These are phyloP conservation scores for Pseudococcus viburni DNA, from an alignment of 2,888 invertebrate species.

Conservation along the genomic window DNA sequence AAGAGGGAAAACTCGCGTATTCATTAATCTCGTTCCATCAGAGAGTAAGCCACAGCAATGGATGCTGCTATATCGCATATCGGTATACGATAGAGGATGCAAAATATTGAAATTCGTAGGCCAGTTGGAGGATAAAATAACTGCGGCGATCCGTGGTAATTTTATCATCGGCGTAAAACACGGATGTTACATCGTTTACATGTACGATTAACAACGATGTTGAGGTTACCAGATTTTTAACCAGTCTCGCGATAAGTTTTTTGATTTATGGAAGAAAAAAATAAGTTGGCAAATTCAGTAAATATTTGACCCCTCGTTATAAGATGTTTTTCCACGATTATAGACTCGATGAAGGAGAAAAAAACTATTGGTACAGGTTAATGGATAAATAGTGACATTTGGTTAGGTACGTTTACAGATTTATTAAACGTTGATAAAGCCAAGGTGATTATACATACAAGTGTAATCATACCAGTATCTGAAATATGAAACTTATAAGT, in stretches of 20 bases:
- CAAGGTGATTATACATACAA: constrained; percentile 33
- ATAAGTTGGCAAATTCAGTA: constrained; percentile 20
- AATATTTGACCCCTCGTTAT: constrained; percentile 25
- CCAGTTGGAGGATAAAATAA: neutral
- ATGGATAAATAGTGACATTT: constrained; percentile 20
- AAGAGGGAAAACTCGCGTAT: neutral
- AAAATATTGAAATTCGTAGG: constrained; percentile 6
- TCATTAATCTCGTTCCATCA: constrained; percentile 43
- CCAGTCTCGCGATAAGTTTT: constrained; percentile 20
- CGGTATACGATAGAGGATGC: neutral
- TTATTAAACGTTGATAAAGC: constrained; percentile 23
- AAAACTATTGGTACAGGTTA: neutral
- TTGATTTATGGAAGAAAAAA: constrained; percentile 27
- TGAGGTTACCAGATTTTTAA: constrained; percentile 23
- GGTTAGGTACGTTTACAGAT: constrained; percentile 20
- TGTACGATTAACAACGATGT: constrained; percentile 3
- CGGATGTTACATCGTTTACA: constrained; percentile 41
- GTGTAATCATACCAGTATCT: constrained; percentile 8
- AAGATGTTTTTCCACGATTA: constrained; percentile 13
- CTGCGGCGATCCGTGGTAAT: neutral
- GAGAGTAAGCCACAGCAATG: neutral
- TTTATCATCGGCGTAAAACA: constrained; percentile 39
- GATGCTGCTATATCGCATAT: neutral
- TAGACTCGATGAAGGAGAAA: neutral
- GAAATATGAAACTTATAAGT: constrained; percentile 35